Percentiles rank a stretch among this genome's conserved stretches.
Conservation (phyloP, 2,888 invertebrate genomes). For the Helobdella robusta region DNA sequence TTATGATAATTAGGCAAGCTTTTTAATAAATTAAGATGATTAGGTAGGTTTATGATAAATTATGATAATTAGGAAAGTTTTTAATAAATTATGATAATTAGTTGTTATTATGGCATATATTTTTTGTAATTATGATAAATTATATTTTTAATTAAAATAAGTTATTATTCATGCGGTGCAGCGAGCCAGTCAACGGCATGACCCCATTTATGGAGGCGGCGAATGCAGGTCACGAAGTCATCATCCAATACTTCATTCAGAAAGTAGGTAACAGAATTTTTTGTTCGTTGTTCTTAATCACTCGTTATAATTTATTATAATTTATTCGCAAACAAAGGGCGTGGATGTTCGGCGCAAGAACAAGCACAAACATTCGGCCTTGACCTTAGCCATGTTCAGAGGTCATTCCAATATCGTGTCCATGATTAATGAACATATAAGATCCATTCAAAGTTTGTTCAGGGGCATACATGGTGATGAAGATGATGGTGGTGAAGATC, state of each 20-base stretch:
- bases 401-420: conserved; percentile 48
- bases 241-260: conserved; percentile 48
- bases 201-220: conserved; percentile 51
- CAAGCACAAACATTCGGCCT: conserved; percentile 43
- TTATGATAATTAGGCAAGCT: too few relatives aligned
- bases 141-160: too few relatives aligned
- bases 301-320: neutral
- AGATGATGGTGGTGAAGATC: too few relatives aligned
- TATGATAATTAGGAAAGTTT: too few relatives aligned
- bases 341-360: conserved; percentile 44
- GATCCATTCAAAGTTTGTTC: too few relatives aligned
- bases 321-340: conserved; percentile 38
- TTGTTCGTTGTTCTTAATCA: too few relatives aligned
- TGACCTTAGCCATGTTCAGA: conserved; percentile 45
- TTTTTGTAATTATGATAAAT: too few relatives aligned
- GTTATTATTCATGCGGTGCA: too few relatives aligned
- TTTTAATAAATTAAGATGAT: too few relatives aligned
- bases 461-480: neutral
- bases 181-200: conserved; percentile 46
- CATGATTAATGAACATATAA: conserved; percentile 45
- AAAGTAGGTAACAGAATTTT: conserved; percentile 39
- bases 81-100: too few relatives aligned
- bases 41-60: too few relatives aligned
- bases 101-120: too few relatives aligned
- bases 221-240: conserved; percentile 48